These are phyloP conservation scores for Larimichthys polyactis DNA, from an alignment of 2,113 vertebrate species.

Conservation along the genomic window DNA sequence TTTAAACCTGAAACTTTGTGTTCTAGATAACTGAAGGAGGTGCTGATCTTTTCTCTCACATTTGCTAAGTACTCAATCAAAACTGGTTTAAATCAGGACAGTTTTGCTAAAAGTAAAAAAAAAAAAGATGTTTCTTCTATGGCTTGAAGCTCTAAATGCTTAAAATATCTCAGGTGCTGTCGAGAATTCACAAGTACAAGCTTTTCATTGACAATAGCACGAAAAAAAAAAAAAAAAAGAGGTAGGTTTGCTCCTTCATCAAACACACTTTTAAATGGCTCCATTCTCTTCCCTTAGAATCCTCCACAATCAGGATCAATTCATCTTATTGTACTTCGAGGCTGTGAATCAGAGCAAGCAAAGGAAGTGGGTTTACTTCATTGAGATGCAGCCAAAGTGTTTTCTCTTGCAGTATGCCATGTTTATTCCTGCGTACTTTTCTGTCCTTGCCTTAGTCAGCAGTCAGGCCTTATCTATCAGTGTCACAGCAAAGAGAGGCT, in stretches of 20 bases:
- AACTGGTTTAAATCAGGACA: neutral
- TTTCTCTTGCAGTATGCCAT: constrained; percentile 20
- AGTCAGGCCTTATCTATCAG: constrained; percentile 49
- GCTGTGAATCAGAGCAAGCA: constrained; percentile 10
- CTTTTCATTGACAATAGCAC: neutral
- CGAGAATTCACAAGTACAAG: neutral
- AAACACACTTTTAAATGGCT: constrained; percentile 10
- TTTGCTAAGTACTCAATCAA: neutral
- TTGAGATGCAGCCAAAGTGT: constrained; percentile 40
- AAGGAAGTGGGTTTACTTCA: constrained; percentile 14
- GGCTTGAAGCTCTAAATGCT: neutral
- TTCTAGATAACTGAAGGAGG: neutral
- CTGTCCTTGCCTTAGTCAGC: constrained; percentile 55
- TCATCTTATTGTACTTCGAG: neutral
- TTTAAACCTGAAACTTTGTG: neutral
- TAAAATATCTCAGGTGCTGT: constrained; percentile 10
- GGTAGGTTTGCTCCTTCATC: neutral
- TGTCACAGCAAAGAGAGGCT: constrained; percentile 38
- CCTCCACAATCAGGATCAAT: neutral
- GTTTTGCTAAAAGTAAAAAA: constrained; percentile 3
- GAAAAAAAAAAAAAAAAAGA: neutral
- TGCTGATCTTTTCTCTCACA: neutral
- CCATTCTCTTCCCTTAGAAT: neutral
- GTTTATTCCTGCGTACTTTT: constrained; percentile 39
- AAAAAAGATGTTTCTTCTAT: neutral